These are phyloP conservation scores for Actinostola sp. DNA, from an alignment of 92 coral and sea anemone genomes.

Conservation along the genomic window DNA sequence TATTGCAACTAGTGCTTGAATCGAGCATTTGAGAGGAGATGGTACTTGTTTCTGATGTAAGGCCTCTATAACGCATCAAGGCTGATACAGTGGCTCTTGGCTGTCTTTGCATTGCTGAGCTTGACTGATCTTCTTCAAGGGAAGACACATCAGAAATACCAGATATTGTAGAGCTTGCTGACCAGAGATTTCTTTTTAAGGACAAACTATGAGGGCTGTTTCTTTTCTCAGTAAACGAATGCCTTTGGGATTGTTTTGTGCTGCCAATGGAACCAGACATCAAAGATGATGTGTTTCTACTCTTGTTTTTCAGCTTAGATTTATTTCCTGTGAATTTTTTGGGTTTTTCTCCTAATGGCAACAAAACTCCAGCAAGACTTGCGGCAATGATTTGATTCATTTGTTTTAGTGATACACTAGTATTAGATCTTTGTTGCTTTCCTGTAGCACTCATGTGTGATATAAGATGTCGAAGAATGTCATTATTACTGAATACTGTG, in stretches of 20 bases:
- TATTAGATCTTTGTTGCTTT: slow-evolving; percentile 29
- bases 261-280: not conserved
- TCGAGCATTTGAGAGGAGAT: not conserved
- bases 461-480: slow-evolving; percentile 69
- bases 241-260: not conserved
- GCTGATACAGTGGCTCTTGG: slow-evolving; percentile 82
- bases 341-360: slow-evolving; percentile 75
- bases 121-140: slow-evolving; percentile 28
- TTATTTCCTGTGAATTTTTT: slow-evolving; percentile 33
- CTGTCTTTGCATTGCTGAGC: slow-evolving; percentile 59
- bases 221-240: not conserved
- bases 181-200: slow-evolving; percentile 10
- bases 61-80: slow-evolving; percentile 70
- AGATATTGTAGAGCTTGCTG: slow-evolving; percentile 26
- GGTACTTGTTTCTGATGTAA: slow-evolving; percentile 29
- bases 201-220: slow-evolving; percentile 6
- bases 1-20: not conserved
- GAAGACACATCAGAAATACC: not conserved
- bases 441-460: slow-evolving; percentile 43
- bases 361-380: slow-evolving; percentile 80
- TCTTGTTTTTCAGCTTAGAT: not conserved
- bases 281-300: slow-evolving; percentile 13
- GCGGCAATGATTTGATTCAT: slow-evolving; percentile 77
- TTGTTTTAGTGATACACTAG: slow-evolving; percentile 72
- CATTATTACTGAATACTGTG: slow-evolving; percentile 79